These are phyloP conservation scores for Eupsittula cactorum DNA, from an alignment of 2,113 vertebrate genomes.

Conservation along the genomic window DNA sequence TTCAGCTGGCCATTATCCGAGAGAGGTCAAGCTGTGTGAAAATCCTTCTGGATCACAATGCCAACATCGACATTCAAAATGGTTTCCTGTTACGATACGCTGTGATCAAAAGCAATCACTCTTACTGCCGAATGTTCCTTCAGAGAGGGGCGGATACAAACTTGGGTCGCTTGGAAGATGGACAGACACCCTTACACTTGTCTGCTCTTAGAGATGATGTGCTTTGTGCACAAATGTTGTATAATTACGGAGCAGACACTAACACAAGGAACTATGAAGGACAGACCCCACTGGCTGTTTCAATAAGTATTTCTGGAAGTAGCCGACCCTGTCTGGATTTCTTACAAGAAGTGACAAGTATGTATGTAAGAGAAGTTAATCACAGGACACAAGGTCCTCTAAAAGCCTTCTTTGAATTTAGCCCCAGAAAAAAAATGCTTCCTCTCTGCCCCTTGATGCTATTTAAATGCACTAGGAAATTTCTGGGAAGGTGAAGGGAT, in stretches of 20 bases:
- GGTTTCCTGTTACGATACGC: constrained; percentile 96
- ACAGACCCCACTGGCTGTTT: constrained; percentile 94
- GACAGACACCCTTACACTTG: constrained; percentile 96
- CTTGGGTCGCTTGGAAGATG: constrained; percentile 93
- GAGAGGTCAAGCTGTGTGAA: constrained; percentile 97
- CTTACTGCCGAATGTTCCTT: constrained; percentile 98
- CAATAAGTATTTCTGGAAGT: constrained; percentile 91
- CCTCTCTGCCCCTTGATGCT: constrained; percentile 33
- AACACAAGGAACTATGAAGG: constrained; percentile 97
- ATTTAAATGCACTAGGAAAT: constrained; percentile 37
- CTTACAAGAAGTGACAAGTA: constrained; percentile 97
- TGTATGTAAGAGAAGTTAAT: constrained; percentile 79
- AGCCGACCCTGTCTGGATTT: constrained; percentile 97
- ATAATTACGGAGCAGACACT: constrained; percentile 94
- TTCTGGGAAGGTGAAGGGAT: constrained; percentile 50
- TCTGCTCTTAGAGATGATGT: constrained; percentile 96
- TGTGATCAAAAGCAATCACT: constrained; percentile 98
- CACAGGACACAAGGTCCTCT: constrained; percentile 42
- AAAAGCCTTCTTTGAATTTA: constrained; percentile 60
- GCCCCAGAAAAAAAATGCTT: constrained; percentile 14
- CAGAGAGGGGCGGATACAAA: constrained; percentile 97
- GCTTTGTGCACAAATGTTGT: constrained; percentile 93
- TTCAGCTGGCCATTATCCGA: constrained; percentile 96
- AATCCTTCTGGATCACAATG: constrained; percentile 95
- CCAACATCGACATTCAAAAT: constrained; percentile 98